Conservation (phyloP, 1,140 invertebrate genomes). For the Tetragnatha versicolor region DNA sequence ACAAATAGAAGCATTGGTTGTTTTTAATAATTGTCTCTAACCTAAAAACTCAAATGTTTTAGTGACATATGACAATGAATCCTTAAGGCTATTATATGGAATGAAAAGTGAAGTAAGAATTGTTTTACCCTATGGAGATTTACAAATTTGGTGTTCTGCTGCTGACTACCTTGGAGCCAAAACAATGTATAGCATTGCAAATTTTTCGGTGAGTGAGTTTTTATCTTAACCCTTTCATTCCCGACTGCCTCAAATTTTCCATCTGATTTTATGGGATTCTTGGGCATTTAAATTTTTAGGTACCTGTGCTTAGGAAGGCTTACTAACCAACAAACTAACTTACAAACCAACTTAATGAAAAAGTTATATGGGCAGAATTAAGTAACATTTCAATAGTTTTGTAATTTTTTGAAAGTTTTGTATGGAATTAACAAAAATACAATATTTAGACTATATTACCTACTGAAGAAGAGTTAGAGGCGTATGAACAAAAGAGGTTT, state of each 20-base stretch:
- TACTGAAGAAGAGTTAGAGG: constrained; percentile 36
- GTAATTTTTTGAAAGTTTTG: neutral
- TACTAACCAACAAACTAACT: no score
- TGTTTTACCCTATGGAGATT: constrained; percentile 39
- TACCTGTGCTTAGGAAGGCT: no score
- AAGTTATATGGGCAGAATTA: no score
- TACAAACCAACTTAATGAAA: no score
- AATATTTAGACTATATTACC: constrained; percentile 19
- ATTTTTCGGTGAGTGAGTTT: constrained; percentile 34
- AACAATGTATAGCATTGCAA: constrained; percentile 29
- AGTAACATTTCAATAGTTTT: neutral
- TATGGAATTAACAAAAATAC: neutral
- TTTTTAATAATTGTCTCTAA: no score
- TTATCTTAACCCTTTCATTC: neutral
- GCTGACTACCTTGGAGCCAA: constrained; percentile 30
- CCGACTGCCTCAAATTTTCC: no score
- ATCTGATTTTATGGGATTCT: no score
- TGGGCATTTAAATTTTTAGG: no score
- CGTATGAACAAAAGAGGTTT: constrained; percentile 10
- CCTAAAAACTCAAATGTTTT: neutral
- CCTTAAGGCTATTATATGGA: constrained; percentile 29
- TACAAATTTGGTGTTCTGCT: constrained; percentile 32
- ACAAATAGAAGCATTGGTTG: no score
- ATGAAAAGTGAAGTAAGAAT: constrained; percentile 25
- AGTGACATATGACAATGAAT: constrained; percentile 31